Base-by-base conservation (phyloP, 2,797 vertebrate species). In the Rhinatrema bivittatum region DNA sequence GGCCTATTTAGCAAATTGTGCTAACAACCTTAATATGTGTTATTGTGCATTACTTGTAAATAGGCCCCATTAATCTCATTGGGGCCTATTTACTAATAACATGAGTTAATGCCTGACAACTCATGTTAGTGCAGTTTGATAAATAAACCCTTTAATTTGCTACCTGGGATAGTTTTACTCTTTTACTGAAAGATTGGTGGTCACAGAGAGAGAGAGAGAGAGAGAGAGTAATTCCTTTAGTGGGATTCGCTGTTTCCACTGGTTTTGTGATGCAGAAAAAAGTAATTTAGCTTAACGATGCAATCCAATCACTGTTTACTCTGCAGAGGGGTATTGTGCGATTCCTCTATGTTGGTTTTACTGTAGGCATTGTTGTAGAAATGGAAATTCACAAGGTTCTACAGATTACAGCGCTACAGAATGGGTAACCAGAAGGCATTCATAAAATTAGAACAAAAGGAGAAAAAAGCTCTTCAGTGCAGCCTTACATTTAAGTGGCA, bases 221-320 rank as follows among this genome's bases (percentile, higher is more conserved):
- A n/a, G 23, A 11, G 15, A 15, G 26, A 24, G 36, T 48, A 14
- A 36, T 30, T 40, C 35, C 40, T 31, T 40, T 48, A 41, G 35
- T 30, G 32, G 32, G 22, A 24, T 12, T 39, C 9, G 14, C 20
- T n/a, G n/a, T 20, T 40, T 29, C 36, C 35, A 40, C 40, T 35
- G 45, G 35, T 48, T 47, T 25, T 16, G 37, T 48, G 45, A 23
- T 35, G 37, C 37, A 48, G 48, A 48, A 41, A n/a, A 40, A 48
- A 48, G 45, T 35, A 47, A 47, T 47, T 47, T 40, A 25, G 36
- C 31, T 40, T 47, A 48, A 48, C 48, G 38, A 36, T 48, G 17
- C 32, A 36, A 48, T 48, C 31, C 45, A 40, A 48, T 48, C 34
- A 40, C 46, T 48, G 46, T 25, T 48, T 48, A 41, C 37, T 36